Conservation (phyloP, 2,797 vertebrate genomes). For the Galagoides demidoff region DNA sequence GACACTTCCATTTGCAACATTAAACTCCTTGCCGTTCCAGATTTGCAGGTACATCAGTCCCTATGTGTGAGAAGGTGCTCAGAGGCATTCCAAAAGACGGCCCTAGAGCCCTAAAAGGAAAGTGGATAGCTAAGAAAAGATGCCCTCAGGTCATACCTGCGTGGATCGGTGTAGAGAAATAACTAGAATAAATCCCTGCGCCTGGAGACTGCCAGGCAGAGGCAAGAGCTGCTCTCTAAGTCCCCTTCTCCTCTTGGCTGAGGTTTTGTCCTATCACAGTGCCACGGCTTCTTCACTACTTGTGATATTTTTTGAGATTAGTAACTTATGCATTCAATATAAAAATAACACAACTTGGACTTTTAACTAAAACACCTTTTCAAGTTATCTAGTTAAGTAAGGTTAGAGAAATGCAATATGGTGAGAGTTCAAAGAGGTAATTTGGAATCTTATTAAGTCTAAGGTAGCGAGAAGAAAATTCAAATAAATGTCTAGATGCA, state of each 20-base stretch:
- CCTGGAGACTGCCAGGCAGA: background rate
- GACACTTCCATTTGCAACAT: background rate
- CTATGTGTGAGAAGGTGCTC: background rate
- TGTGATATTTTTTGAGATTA: background rate
- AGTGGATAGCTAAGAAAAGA: background rate
- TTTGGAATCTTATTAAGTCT: background rate
- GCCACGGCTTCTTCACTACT: background rate
- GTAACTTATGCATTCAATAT: background rate
- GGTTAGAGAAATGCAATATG: background rate
- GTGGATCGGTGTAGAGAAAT: background rate
- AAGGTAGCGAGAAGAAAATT: background rate
- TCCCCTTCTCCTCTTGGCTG: background rate
- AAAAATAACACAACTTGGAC: background rate
- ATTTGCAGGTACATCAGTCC: background rate
- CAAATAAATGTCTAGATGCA: background rate
- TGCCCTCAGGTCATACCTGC: accelerated
- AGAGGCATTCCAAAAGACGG: background rate
- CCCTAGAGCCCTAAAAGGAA: background rate
- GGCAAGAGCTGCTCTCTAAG: background rate
- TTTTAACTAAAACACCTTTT: background rate
- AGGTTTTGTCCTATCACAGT: background rate
- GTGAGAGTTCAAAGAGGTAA: background rate
- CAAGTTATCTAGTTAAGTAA: background rate
- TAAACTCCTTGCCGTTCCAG: background rate
- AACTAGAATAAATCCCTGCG: background rate